A percentile compares a stretch with the other conserved stretches of the same genome.
phyloP scores from a whole-genome alignment of 2,888 invertebrate genomes.

The Diplazon laetatorius region DNA sequence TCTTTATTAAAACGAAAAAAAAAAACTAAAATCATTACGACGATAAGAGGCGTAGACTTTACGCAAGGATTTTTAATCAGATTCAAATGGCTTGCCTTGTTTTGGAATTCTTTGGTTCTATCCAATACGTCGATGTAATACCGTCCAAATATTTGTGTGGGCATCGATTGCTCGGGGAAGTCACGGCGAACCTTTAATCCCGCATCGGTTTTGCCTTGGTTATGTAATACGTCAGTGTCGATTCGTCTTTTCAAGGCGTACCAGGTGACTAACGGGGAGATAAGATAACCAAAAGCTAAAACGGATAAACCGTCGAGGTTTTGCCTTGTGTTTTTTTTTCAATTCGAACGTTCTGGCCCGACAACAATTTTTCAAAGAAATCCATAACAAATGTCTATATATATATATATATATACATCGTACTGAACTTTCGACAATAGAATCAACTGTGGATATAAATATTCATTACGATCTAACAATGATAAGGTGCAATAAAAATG shows the following conservation, averaged over 20 bases:
- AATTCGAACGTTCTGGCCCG: background rate
- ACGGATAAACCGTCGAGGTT: background rate
- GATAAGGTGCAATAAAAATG: no score
- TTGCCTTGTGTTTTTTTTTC: background rate
- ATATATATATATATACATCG: background rate
- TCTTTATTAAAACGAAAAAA: background rate
- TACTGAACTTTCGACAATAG: background rate
- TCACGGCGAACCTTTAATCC: background rate
- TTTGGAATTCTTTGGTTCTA: background rate
- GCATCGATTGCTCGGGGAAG: constrained; percentile 6
- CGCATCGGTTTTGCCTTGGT: background rate
- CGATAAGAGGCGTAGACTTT: background rate
- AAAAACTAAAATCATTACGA: background rate
- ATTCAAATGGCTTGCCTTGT: background rate
- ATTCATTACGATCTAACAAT: background rate
- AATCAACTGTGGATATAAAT: background rate
- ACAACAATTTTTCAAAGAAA: background rate
- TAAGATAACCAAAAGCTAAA: constrained; percentile 22
- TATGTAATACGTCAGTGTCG: constrained; percentile 11
- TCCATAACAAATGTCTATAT: background rate
- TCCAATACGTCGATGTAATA: background rate
- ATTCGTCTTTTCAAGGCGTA: constrained; percentile 8
- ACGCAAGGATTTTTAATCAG: background rate
- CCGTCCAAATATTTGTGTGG: background rate
- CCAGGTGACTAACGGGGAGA: constrained; percentile 22